phyloP scores from a whole-genome alignment of 2,797 vertebrate genomes.

The Pangasius mekongensis region DNA sequence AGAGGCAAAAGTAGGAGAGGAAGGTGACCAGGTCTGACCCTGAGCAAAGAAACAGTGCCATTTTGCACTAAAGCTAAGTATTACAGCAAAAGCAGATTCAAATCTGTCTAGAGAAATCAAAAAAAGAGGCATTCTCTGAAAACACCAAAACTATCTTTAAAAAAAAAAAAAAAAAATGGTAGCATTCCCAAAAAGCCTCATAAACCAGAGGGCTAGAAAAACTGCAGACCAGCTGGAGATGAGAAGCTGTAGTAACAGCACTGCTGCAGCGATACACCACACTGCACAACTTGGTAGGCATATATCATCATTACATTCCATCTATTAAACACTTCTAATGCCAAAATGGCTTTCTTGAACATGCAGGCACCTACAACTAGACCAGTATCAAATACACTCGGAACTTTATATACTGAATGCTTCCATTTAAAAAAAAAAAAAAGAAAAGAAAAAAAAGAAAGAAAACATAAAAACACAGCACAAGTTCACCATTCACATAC shows the following conservation, averaged over 20 bases:
- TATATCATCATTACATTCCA: background rate
- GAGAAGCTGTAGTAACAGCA: constrained; percentile 9
- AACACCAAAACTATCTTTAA: constrained; percentile 13
- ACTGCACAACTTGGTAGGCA: constrained; percentile 4
- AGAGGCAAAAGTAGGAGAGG: constrained; percentile 11
- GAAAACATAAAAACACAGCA: background rate
- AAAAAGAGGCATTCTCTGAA: constrained; percentile 35
- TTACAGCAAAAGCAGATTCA: constrained; percentile 29
- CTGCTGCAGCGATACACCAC: constrained; percentile 20
- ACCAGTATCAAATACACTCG: constrained; percentile 39
- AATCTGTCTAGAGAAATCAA: constrained; percentile 14
- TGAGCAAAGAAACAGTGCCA: constrained; percentile 51
- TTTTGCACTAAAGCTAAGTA: constrained; percentile 69
- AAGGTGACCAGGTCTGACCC: constrained; percentile 28
- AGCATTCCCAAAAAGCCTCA: constrained; percentile 34
- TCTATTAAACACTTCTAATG: constrained; percentile 20
- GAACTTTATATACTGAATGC: constrained; percentile 16
- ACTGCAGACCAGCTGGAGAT: constrained; percentile 53
- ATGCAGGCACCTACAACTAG: constrained; percentile 40
- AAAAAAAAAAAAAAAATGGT: background rate
- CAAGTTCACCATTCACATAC: constrained; percentile 13
- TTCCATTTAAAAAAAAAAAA: background rate
- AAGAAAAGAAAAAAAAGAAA: background rate
- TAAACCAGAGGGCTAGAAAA: constrained; percentile 29
- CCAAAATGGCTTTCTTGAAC: constrained; percentile 19